phyloP scores from a whole-genome alignment of 2,797 vertebrate genomes.

The Serranus cabrilla region DNA sequence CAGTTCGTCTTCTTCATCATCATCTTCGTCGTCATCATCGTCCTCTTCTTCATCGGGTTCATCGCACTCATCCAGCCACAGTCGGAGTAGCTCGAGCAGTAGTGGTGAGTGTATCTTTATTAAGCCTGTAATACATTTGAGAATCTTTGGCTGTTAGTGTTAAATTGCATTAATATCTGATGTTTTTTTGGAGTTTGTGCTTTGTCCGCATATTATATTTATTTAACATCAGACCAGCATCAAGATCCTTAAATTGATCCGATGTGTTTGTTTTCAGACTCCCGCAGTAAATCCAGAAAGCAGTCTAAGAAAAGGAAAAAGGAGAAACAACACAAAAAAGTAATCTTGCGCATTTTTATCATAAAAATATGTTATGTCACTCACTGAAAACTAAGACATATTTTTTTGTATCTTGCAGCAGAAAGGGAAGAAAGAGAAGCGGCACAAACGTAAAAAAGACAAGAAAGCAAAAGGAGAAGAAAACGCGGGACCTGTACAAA shows the following conservation, averaged over 20 bases:
- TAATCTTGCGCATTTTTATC: constrained; percentile 52
- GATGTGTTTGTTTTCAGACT: constrained; percentile 71
- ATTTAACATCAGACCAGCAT: neutral
- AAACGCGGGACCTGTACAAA: constrained; percentile 89
- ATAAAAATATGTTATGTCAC: neutral
- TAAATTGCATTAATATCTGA: no score
- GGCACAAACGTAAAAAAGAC: constrained; percentile 91
- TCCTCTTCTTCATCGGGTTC: constrained; percentile 84
- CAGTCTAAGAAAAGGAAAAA: constrained; percentile 91
- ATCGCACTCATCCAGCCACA: constrained; percentile 84
- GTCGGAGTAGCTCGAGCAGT: constrained; percentile 88
- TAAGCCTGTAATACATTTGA: neutral
- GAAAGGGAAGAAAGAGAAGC: constrained; percentile 89
- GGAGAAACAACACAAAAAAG: constrained; percentile 91
- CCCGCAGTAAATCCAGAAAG: constrained; percentile 88
- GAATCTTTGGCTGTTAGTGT: no score
- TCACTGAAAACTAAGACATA: neutral
- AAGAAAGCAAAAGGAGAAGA: constrained; percentile 90
- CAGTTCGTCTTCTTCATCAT: constrained; percentile 77
- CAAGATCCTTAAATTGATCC: neutral
- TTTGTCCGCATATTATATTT: neutral
- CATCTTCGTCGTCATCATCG: constrained; percentile 78
- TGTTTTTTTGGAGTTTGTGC: neutral
- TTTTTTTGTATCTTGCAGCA: constrained; percentile 42
- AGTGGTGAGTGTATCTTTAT: constrained; percentile 65